Evolutionary conservation across 2,888 invertebrate genomes (phyloP), one percentile per base, ranked within the genome.

Genomic region (Neoitamus cyanurus): DNA sequence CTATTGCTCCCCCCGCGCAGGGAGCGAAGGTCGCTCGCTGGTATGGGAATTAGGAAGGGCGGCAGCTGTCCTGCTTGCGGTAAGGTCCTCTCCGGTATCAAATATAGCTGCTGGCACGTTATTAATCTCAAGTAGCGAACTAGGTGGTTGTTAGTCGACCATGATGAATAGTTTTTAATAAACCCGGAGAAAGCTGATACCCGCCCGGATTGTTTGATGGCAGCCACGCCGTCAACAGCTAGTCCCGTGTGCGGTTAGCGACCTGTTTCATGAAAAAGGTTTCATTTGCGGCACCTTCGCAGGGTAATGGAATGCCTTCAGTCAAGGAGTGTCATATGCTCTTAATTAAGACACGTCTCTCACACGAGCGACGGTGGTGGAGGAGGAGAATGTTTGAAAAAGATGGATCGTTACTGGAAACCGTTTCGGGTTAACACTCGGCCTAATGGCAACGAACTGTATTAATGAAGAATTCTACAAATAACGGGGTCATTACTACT

Each of bases 101-200:
- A 11, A 37, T 75, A 37, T 42, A 25, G 75, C 75, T 25, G 75
- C 37, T 25, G 75, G 75, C 75, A 58, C 28, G 75, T 75, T 75
- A 75, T 75, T 75, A 75, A 75, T 75, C 75, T 46, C 9, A 42
- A 75, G 25, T 42, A 75, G 75, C 28, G 25, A 75, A 28, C 75
- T 42, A 42, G 25, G 75, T 42, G 75, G 75, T 75, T 75, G 75
- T 28, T 37, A 75, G 75, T 42, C 42, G 42, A 34, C 42, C 75
- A 42, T 75, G 75, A 75, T 75, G 75, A 75, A 75, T 75, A 75
- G 75, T 75, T 75, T 75, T 75, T 75, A 75, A 75, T 75, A 75
- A 75, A 75, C 75, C 75, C 75, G 25, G 37, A 75, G 75, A 75
- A 73, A 75, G 42, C 75, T 75, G 75, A 75, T 75, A 20, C 42